phyloP scores from a whole-genome alignment of 2,797 vertebrate species.

The Meriones psammophilus region DNA sequence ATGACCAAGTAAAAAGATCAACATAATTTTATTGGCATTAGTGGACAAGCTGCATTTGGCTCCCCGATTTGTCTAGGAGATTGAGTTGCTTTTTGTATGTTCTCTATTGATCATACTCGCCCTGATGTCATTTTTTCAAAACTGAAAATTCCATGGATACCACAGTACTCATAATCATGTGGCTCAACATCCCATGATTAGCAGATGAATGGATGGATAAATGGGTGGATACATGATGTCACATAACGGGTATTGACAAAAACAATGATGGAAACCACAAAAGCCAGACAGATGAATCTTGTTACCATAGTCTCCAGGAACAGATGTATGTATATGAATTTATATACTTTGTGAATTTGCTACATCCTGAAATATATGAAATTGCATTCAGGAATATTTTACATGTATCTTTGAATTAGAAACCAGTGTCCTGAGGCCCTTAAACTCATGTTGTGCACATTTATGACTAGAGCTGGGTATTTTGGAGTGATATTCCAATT shows the following conservation, averaged over 20 bases:
- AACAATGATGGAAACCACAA: not conserved
- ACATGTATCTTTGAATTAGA: not conserved
- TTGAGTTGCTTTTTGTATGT: not conserved
- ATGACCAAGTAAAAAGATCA: not conserved
- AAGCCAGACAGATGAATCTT: not conserved
- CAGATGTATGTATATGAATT: not conserved
- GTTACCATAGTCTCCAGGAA: not conserved
- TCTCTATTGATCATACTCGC: not conserved
- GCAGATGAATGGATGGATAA: not conserved
- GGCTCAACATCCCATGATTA: not conserved
- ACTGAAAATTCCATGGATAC: not conserved
- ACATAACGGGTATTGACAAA: not conserved
- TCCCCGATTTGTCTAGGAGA: not conserved
- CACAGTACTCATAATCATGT: not conserved
- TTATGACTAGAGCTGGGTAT: not conserved
- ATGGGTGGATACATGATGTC: not conserved
- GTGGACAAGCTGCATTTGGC: not conserved
- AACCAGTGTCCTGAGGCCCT: not conserved
- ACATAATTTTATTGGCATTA: slow-evolving; percentile 19
- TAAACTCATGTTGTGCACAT: not conserved
- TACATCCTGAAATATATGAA: not conserved
- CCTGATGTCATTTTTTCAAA: slow-evolving; percentile 1
- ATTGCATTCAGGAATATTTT: not conserved
- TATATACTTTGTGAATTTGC: not conserved
- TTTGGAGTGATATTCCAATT: not conserved